Base-by-base conservation (phyloP, 2,888 invertebrate species). In the Adelognathus sp. region DNA sequence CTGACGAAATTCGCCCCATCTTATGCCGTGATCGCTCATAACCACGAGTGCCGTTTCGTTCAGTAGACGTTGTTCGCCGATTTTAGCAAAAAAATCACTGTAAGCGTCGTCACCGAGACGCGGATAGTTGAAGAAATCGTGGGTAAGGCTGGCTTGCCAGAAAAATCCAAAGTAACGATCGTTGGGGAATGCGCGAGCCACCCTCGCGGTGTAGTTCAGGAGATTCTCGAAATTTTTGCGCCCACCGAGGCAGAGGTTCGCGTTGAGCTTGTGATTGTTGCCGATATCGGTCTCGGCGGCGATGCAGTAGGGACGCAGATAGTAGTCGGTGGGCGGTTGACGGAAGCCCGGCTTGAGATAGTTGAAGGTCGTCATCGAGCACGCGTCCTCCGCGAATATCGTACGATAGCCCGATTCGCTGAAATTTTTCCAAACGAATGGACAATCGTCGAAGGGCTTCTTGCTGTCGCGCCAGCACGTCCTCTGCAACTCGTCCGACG, bases 1-100 rank as follows among this genome's bases (percentile, higher is more conserved):
- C 83, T 93, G 93, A 7, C 97, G 93, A 83, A 97, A 97, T 5
- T 93, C 93, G 1, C 98, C 98, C 95, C 96, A 98, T 78, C 98
- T 92, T 81, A 97, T 95, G 0, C 98, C 98, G 87, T 98, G 98
- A 88, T 98, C 98, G 90, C 98, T 98, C 92, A 98, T 93, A 7
- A 97, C 90, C 64, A 97, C 92, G 11, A 96, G 85, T 50, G 95
- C 93, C 0, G 97, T 96, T 27, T 94, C 93, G 64, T 96, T 93
- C 67, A 97, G 91, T 67, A 94, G 91, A 1, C 93, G 92, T 1
- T 92, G 88, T 0, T 90, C 84, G 39, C 94, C 91, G 73, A 92
- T 90, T 31, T 86, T 58, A 77, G 91, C 89, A 64, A 98, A 91
- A 86, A 96, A 93, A 0, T 91, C 85, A 81, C 92, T 88, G 84